Conservation (phyloP, 2,113 vertebrate species). For the Cyphomyrus discorhynchus region DNA sequence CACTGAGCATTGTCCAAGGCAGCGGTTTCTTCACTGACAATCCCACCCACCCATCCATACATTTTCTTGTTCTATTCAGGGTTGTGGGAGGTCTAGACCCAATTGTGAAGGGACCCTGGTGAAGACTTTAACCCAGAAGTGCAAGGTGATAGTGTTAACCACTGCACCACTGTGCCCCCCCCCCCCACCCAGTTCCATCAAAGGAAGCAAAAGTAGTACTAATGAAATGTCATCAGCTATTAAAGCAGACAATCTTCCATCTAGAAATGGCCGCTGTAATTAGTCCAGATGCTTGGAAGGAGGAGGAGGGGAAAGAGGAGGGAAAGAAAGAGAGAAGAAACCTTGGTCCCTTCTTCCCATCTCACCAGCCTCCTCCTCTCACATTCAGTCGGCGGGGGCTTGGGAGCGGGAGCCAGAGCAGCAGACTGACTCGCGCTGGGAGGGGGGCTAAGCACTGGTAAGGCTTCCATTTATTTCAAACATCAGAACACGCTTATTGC, state of each 20-base stretch:
- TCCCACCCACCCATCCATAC: too few species aligned
- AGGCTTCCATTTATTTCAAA: neutral
- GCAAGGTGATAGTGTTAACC: too few species aligned
- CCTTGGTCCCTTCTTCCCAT: slow-evolving; percentile 39
- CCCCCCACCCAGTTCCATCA: neutral
- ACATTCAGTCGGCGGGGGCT: slow-evolving; percentile 33
- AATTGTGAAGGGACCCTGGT: too few species aligned
- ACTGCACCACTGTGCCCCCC: too few species aligned
- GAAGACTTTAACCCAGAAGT: too few species aligned
- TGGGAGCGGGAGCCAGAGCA: slow-evolving; percentile 38
- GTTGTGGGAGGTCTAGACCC: too few species aligned
- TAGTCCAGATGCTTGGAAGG: neutral
- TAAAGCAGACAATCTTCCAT: neutral
- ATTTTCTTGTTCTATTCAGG: too few species aligned
- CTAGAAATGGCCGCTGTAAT: neutral
- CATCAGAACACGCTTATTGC: neutral
- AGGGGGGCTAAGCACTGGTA: neutral
- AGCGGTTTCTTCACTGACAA: neutral
- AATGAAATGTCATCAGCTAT: neutral
- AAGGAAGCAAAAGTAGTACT: neutral
- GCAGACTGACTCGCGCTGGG: neutral
- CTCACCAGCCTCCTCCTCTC: slow-evolving; percentile 30
- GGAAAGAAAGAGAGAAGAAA: slow-evolving; percentile 29
- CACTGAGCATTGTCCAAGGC: neutral
- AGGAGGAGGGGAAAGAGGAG: slow-evolving; percentile 35